Base-by-base conservation (phyloP, 2,113 vertebrate genomes). In the human region DNA sequence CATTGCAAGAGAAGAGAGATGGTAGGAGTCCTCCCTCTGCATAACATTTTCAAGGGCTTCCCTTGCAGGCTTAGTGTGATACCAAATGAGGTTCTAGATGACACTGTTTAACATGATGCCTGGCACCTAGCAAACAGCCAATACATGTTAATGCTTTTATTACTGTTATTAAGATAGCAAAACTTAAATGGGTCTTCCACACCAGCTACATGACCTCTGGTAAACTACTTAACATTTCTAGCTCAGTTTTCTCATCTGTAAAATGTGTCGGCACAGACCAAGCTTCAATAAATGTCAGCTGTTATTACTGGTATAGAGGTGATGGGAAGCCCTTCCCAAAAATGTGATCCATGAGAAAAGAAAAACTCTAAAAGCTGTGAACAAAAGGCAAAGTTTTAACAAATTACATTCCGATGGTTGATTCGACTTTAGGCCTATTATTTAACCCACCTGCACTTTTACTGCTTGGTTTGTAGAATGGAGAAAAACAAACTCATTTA, bases 11-110 rank as follows among this genome's bases (percentile, higher is more conserved):
- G 16, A 10, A 30, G 7, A 1, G 18, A 50, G 79, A 8, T 22
- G 70, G 27, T 0, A 43, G 4, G 61, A 45, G 32, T 50, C 66
- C 20, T 50, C 38, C 6, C 3, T 0, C 6, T 17, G 7, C 11
- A 64, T 55, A 48, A n/a, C 17, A 79, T 1, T 48, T 87, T 57
- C 48, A 35, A 30, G n/a, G 30, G 80, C 43, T 40, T 55, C 86
- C 30, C 32, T 32, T 50, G 22, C 40, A 73, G 50, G 73, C 30
- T 9, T 16, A 16, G 22, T 6, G 45, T 13, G 66, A 48, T n/a
- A 27, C 48, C 79, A n/a, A 66, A 55, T 6, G 11, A 68, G 73
- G n/a, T 35, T 81, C 45, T 23, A 3, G 57, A 6, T 7, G 57
- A 30, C 16, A 14, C 3, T 23, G 52, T 11, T 45, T 17, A 61